Evolutionary conservation across 2,888 invertebrate genomes (phyloP), one percentile per base, ranked within the genome.

Genomic region (Elysia crispata): DNA sequence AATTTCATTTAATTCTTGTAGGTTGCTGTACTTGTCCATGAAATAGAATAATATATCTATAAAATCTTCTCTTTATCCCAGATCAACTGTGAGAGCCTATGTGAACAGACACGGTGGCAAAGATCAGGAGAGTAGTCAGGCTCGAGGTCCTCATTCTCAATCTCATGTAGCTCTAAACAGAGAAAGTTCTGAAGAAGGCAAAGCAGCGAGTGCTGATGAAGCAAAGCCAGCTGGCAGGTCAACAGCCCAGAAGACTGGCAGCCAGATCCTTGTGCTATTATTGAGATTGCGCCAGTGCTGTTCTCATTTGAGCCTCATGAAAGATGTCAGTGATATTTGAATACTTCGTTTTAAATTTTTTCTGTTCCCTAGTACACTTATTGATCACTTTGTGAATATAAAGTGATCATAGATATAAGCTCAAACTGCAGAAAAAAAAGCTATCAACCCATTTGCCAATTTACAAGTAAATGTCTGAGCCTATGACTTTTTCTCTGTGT

Each of bases 231-330:
- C 30, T 66, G 33, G 23, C 54, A 6, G n/a, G 18, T 30, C 77
- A 11, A 30, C 33, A 30, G 31, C 50, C 25, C 49, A 57, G 23
- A 73, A 83, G n/a, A 85, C 82, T 23, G 89, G 87, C n/a, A 88
- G 87, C 28, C 88, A 90, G 74, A 90, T 93, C 28, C 86, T 98
- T 84, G 96, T 97, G 0, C 93, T 98, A 1, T 91, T 98, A 20
- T 92, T 98, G 78, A 94, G 98, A 18, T 92, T 98, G 81, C 94
- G 98, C 0, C 98, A 99, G 91, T 95, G 96, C 81, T 97, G 97
- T 90, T 96, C 96, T 89, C 98, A 98, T 93, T 96, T 97, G 41
- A 95, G 95, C 0, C 94, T 98, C 23, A 96, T 97, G 86, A 94
- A 94, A 87, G 60, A 60, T 20, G 60, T 60, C 41, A 41, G 41